These are phyloP conservation scores for Chorisops tibialis DNA, from an alignment of 2,888 invertebrate species.

Conservation along the genomic window DNA sequence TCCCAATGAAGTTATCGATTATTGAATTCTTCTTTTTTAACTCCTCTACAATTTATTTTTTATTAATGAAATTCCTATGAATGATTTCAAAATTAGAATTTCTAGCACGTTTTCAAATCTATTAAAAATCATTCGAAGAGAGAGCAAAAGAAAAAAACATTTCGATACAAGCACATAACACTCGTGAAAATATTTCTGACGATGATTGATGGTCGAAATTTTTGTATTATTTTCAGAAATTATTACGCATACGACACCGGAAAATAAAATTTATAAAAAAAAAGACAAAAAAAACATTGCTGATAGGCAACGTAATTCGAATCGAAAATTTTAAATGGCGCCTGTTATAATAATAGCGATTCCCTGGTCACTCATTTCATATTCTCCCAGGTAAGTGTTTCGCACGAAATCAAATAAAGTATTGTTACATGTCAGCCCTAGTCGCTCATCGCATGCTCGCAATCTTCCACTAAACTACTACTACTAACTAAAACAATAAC, in stretches of 20 bases:
- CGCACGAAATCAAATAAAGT: too few relatives aligned
- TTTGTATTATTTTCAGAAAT: not conserved
- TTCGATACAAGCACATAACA: not conserved
- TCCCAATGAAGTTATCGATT: too few relatives aligned
- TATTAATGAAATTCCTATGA: slow-evolving; percentile 13
- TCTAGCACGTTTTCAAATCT: slow-evolving; percentile 4
- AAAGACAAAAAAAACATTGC: too few relatives aligned
- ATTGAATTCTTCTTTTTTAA: too few relatives aligned
- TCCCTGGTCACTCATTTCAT: too few relatives aligned
- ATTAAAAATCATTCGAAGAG: slow-evolving; percentile 10
- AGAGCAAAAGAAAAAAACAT: not conserved
- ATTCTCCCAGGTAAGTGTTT: too few relatives aligned
- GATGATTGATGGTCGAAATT: slow-evolving; percentile 14
- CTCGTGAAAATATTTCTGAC: slow-evolving; percentile 8
- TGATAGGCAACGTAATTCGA: not conserved
- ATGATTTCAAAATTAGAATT: slow-evolving; percentile 2
- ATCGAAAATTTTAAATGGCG: slow-evolving; percentile 17
- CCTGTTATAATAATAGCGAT: too few relatives aligned
- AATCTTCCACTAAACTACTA: too few relatives aligned
- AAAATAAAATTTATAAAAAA: not conserved
- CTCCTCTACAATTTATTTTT: too few relatives aligned
- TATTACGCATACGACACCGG: not conserved
- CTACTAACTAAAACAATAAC: too few relatives aligned
- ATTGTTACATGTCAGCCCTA: too few relatives aligned
- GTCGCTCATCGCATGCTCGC: too few relatives aligned